Conservation (phyloP, 1,140 invertebrate species). For the Nasonia vitripennis region DNA sequence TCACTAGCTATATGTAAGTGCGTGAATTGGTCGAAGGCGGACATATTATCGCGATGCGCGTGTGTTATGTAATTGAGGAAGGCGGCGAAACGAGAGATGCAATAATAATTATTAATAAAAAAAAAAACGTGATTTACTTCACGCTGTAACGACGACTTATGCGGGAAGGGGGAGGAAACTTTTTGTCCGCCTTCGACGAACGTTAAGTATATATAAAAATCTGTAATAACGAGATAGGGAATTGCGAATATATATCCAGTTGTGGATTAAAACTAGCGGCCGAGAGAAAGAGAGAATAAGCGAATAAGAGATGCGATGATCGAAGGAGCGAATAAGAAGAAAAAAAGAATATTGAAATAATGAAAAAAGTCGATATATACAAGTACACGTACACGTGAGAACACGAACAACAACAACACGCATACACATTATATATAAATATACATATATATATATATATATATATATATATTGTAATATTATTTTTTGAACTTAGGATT, state of each 20-base stretch:
- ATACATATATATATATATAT: constrained; percentile 55
- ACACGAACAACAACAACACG: constrained; percentile 61
- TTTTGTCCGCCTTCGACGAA: constrained; percentile 44
- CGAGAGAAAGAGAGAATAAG: constrained; percentile 40
- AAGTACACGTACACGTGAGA: constrained; percentile 59
- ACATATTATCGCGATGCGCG: neutral
- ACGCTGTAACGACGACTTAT: neutral
- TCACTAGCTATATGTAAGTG: constrained; percentile 25
- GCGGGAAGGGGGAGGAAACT: neutral
- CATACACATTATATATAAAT: constrained; percentile 56
- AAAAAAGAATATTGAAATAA: constrained; percentile 46
- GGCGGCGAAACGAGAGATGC: constrained; percentile 38
- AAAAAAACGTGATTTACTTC: neutral
- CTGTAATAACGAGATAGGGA: constrained; percentile 45
- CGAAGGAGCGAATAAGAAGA: constrained; percentile 33
- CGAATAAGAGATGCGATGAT: constrained; percentile 26
- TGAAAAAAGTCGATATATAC: constrained; percentile 62
- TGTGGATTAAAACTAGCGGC: constrained; percentile 44
- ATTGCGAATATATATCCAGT: constrained; percentile 42
- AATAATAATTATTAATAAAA: constrained; percentile 40
- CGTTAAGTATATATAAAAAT: constrained; percentile 52
- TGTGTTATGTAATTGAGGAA: constrained; percentile 7
- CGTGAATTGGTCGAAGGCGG: constrained; percentile 30
- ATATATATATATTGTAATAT: constrained; percentile 75
- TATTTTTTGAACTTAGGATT: constrained; percentile 75